Evolutionary conservation across 2,113 vertebrate species (phyloP).

Genomic region (Gadus chalcogrammus): DNA sequence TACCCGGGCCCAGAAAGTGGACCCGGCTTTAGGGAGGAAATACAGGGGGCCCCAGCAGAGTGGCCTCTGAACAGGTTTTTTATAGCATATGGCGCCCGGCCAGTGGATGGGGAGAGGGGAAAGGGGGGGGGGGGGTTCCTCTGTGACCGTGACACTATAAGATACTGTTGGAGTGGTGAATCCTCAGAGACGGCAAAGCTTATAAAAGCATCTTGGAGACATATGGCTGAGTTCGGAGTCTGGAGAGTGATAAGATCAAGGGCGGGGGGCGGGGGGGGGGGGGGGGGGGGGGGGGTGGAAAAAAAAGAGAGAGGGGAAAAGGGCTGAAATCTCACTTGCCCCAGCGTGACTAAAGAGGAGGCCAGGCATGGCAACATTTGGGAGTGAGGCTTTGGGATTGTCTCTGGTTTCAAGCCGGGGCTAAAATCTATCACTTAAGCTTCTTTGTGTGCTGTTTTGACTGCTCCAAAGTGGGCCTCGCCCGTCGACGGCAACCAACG

Average conservation of each 20-base stretch:
- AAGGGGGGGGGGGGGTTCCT: not conserved
- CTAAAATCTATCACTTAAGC: not conserved
- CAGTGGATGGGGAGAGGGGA: conserved; percentile 1
- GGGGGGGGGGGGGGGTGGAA: too few relatives aligned
- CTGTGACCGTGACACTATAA: conserved; percentile 34
- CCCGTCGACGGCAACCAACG: too few relatives aligned
- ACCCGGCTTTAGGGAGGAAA: conserved; percentile 9
- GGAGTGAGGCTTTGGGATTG: conserved; percentile 1
- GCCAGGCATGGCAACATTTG: conserved; percentile 1
- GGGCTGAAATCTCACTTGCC: conserved; percentile 25
- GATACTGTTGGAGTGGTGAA: conserved; percentile 22
- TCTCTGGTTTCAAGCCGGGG: conserved; percentile 1
- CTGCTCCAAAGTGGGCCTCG: not conserved
- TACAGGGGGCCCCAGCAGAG: not conserved
- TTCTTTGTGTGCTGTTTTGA: not conserved
- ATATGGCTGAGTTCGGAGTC: conserved; percentile 32
- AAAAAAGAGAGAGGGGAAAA: too few relatives aligned
- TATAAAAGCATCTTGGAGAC: conserved; percentile 41
- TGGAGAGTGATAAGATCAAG: conserved; percentile 41
- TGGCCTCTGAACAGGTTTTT: conserved; percentile 17
- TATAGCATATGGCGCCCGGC: conserved; percentile 22
- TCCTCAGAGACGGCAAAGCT: conserved; percentile 24
- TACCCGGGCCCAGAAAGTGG: conserved; percentile 1
- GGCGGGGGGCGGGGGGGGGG: not conserved
- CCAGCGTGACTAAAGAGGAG: conserved; percentile 2